Conservation (phyloP, 1,140 invertebrate genomes). For the Vollenhovia emeryi region DNA sequence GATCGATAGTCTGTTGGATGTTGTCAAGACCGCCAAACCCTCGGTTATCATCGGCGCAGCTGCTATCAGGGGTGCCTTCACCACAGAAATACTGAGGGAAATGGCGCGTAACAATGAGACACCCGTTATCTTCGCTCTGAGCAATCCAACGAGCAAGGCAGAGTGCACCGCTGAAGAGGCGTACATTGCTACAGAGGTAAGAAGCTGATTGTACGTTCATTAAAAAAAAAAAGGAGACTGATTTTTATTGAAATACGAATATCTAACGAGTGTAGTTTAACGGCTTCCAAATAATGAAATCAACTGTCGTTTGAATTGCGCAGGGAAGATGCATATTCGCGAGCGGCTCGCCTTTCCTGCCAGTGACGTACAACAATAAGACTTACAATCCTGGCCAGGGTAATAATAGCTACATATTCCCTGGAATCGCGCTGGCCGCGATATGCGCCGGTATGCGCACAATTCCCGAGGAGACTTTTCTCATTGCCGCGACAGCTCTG, state of each 20-base stretch:
- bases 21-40: slow-evolving; percentile 92
- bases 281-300: neutral
- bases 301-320: neutral
- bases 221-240: neutral
- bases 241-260: neutral
- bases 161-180: slow-evolving; percentile 99
- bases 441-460: slow-evolving; percentile 93
- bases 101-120: slow-evolving; percentile 92
- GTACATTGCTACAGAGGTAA: slow-evolving; percentile 93
- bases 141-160: slow-evolving; percentile 98
- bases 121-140: slow-evolving; percentile 97
- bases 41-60: slow-evolving; percentile 95
- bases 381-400: slow-evolving; percentile 95
- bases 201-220: neutral
- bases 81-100: slow-evolving; percentile 91
- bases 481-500: slow-evolving; percentile 94
- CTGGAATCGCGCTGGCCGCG: slow-evolving; percentile 95
- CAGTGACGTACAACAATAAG: slow-evolving; percentile 92
- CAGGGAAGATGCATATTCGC: slow-evolving; percentile 95
- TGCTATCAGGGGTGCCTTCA: slow-evolving; percentile 94
- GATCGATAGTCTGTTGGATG: slow-evolving; percentile 90
- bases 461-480: slow-evolving; percentile 95
- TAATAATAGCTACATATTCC: slow-evolving; percentile 99
- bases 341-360: slow-evolving; percentile 96
- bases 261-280: neutral